Evolutionary conservation across 2,113 vertebrate species (phyloP).

Genomic region (Callithrix jacchus): DNA sequence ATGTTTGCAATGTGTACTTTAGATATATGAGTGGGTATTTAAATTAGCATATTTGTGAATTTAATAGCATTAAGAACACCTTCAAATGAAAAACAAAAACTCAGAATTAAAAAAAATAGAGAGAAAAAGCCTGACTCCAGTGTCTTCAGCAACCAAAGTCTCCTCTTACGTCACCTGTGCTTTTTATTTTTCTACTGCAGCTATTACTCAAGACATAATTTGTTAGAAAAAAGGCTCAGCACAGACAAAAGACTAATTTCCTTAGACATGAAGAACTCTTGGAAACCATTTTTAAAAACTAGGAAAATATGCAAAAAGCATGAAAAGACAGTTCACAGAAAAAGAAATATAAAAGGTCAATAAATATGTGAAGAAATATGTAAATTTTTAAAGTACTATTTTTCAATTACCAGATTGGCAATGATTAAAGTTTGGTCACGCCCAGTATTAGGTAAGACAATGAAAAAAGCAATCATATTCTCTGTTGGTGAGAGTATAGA

Average conservation of each 20-base stretch:
- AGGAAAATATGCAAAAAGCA: not conserved
- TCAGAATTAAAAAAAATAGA: not conserved
- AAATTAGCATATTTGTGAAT: too few species aligned
- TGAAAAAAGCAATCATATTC: not conserved
- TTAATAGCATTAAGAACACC: too few species aligned
- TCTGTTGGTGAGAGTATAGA: not conserved
- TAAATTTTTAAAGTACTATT: not conserved
- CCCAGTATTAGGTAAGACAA: not conserved
- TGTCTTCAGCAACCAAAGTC: not conserved
- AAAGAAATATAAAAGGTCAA: not conserved
- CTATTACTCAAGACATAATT: not conserved
- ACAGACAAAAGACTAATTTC: conserved; percentile 20
- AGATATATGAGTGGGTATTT: too few species aligned
- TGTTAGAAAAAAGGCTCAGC: not conserved
- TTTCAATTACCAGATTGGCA: not conserved
- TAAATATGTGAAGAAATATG: not conserved
- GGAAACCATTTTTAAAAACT: conserved; percentile 20
- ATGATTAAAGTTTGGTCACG: not conserved
- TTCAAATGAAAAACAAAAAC: too few species aligned
- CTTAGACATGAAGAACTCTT: not conserved
- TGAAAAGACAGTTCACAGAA: not conserved
- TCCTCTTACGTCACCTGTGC: accelerated
- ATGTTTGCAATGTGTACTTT: too few species aligned
- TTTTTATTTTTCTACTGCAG: not conserved
- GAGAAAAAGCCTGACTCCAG: not conserved